These are phyloP conservation scores for Unio pictorum DNA, from an alignment of 2,888 invertebrate genomes.

Conservation along the genomic window DNA sequence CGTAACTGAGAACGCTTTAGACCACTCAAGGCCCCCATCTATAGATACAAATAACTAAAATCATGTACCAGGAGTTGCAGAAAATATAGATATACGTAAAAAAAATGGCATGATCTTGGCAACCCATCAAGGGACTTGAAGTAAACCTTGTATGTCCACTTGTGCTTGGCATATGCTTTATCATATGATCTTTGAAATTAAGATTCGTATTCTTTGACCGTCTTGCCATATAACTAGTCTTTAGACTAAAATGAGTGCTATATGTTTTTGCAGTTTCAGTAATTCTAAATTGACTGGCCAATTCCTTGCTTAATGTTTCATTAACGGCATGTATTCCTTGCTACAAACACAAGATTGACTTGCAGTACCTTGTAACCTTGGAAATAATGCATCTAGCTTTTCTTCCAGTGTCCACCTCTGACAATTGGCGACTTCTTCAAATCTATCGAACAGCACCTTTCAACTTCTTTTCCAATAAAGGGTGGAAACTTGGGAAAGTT, in stretches of 20 bases:
- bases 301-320: conserved; percentile 7
- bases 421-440: conserved; percentile 15
- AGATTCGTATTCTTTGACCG: conserved; percentile 15
- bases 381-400: conserved; percentile 13
- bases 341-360: conserved; percentile 6
- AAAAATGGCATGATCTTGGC: conserved; percentile 14
- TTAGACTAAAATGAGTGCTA: conserved; percentile 11
- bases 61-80: too few species aligned
- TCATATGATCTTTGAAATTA: conserved; percentile 18
- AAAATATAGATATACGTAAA: too few species aligned
- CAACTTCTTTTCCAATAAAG: conserved; percentile 18
- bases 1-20: too few species aligned
- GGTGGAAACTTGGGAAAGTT: conserved; percentile 6
- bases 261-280: conserved; percentile 14
- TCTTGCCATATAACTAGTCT: conserved; percentile 6
- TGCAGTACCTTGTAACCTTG: conserved; percentile 10
- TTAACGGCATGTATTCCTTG: conserved; percentile 6
- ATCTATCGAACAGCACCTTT: conserved; percentile 17
- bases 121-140: conserved; percentile 17
- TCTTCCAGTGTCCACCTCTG: conserved; percentile 7
- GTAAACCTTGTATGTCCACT: conserved; percentile 13
- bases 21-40: too few species aligned
- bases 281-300: conserved; percentile 12
- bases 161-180: conserved; percentile 8
- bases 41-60: too few species aligned